Evolutionary conservation across 2,797 vertebrate genomes (phyloP).

Genomic region (Halcyon badia): DNA sequence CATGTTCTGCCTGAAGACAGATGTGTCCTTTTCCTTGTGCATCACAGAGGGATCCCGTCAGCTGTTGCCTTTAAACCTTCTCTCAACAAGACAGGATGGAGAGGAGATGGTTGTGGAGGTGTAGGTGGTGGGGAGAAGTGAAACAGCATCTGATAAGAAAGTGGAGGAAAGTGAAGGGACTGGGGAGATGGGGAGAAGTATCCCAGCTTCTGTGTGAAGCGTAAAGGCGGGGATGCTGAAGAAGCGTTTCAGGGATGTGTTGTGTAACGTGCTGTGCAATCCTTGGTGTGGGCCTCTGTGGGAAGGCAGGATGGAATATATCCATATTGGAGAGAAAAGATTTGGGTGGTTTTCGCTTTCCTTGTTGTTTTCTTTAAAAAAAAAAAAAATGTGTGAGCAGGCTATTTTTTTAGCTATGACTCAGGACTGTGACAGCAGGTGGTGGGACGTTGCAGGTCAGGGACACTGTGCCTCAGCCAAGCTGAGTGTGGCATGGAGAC

Average conservation of each 20-base stretch:
- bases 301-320: constrained; percentile 8
- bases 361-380: constrained; percentile 27
- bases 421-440: constrained; percentile 49
- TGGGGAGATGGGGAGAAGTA: background rate
- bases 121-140: constrained; percentile 15
- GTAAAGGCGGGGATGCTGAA: constrained; percentile 3
- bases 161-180: background rate
- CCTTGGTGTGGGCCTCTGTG: constrained; percentile 48
- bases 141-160: constrained; percentile 30
- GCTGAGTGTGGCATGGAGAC: background rate
- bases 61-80: constrained; percentile 14
- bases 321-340: constrained; percentile 18
- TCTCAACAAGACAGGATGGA: background rate
- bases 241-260: constrained; percentile 38
- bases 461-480: background rate
- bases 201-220: background rate
- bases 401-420: constrained; percentile 30
- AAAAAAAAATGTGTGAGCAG: background rate
- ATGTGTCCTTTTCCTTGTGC: background rate
- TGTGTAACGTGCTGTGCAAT: constrained; percentile 40
- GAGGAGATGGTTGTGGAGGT: constrained; percentile 1
- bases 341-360: constrained; percentile 26
- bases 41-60: background rate
- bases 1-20: constrained; percentile 11
- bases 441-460: constrained; percentile 37